Evolutionary conservation across 2,113 vertebrate genomes (phyloP), one percentile per base, ranked within the genome.

Genomic region (Pachycephala philippinensis): DNA sequence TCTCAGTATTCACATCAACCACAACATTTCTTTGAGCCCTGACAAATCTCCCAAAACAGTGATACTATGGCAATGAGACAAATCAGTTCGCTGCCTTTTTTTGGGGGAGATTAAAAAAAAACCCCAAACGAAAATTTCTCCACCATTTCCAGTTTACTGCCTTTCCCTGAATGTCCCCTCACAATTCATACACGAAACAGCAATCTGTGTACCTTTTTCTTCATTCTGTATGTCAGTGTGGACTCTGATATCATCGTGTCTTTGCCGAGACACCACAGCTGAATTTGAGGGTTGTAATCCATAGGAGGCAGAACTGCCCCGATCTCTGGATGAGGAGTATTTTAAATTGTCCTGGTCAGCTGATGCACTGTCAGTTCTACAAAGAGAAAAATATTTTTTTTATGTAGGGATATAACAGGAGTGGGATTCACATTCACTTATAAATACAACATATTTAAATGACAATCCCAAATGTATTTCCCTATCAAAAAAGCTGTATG

Each of bases 261-360:
- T 98, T 98, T 98, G 98, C 93, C 98, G 98, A 96, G 99, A 98
- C 97, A 98, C 98, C 97, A 98, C 98, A 97, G 98, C 97, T 98
- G 98, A 98, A 98, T 98, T 99, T 94, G 98, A 98, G 97, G 98
- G 97, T 95, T 98, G 98, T 95, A 98, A 98, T 98, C 99, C 98
- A 97, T 98, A 99, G 95, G 98, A 98, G 68, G 98, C 98, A 98
- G 98, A 98, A 95, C 97, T 98, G 98, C 98, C 98, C 88, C 98
- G 98, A 93, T 99, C 99, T 98, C 98, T 98, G 95, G 99, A 98
- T 97, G 98, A 97, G 93, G 98, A 98, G 93, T 98, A 99, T 98
- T 99, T 99, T 98, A 99, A 98, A 98, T 98, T 98, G 97, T 99
- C 99, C 98, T 99, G 98, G 97, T 99, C 98, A 97, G 98, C 98